phyloP scores from a whole-genome alignment of 35 echinoderm and acorn worm genomes.

The Apostichopus parvimensis region DNA sequence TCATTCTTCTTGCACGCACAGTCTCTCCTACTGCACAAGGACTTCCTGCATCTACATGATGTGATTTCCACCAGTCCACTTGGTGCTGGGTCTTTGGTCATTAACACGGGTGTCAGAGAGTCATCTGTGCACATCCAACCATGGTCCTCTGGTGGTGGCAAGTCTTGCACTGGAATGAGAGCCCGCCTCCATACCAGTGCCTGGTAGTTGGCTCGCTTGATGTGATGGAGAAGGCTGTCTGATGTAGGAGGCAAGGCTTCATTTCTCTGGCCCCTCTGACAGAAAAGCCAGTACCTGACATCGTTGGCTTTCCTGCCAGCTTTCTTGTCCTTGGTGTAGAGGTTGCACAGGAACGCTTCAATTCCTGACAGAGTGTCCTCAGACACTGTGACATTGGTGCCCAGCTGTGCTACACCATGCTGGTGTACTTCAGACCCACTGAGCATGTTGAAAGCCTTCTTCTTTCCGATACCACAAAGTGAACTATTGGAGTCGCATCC shows the following conservation, averaged over 20 bases:
- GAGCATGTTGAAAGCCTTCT: constrained; percentile 8
- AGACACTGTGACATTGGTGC: not conserved
- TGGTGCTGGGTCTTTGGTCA: too few species aligned
- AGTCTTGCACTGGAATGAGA: too few species aligned
- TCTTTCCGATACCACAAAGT: constrained; percentile 44
- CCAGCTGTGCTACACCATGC: not conserved
- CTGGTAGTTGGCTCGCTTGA: too few species aligned
- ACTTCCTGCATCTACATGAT: too few species aligned
- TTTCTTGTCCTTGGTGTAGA: constrained; percentile 8
- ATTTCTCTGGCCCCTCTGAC: constrained; percentile 26
- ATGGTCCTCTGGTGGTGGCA: too few species aligned
- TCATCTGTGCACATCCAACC: too few species aligned
- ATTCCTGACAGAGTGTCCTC: not conserved
- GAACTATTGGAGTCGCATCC: constrained; percentile 44
- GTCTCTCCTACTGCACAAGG: too few species aligned
- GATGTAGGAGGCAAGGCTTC: constrained; percentile 15
- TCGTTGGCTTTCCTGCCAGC: constrained; percentile 14
- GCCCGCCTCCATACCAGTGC: too few species aligned
- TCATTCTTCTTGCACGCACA: too few species aligned
- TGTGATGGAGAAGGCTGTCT: not conserved
- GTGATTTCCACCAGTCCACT: too few species aligned
- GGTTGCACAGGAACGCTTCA: constrained; percentile 17
- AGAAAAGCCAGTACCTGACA: constrained; percentile 48
- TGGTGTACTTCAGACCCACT: not conserved
- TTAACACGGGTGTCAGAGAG: too few species aligned